A percentile compares a stretch with the other conserved stretches of the same genome.
phyloP scores from a whole-genome alignment of 1,140 invertebrate genomes.

The Leptonema lineaticorne region DNA sequence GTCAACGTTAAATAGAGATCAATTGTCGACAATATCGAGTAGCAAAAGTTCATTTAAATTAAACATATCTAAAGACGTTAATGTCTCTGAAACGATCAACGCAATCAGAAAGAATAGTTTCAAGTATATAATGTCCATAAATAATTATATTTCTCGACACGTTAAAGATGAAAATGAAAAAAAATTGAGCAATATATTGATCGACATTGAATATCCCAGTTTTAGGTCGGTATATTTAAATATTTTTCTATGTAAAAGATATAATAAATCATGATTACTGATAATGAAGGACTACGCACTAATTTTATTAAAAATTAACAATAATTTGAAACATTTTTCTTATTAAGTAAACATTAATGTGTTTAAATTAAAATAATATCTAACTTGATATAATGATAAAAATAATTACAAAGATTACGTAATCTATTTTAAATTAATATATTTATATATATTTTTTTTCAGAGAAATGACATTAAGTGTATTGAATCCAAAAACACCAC shows the following conservation, averaged over 20 bases:
- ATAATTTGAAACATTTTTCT: too few species aligned
- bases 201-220: slow-evolving; percentile 44
- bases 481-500: slow-evolving; percentile 37
- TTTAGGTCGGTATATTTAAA: too few species aligned
- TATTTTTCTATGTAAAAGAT: too few species aligned
- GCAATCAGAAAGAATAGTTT: slow-evolving; percentile 54
- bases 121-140: slow-evolving; percentile 56
- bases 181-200: slow-evolving; percentile 43
- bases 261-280: too few species aligned
- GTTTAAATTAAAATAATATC: slow-evolving; percentile 6
- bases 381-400: not conserved
- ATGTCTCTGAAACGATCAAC: slow-evolving; percentile 1
- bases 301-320: not conserved
- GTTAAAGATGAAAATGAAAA: slow-evolving; percentile 44
- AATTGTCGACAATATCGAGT: not conserved
- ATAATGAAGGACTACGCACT: too few species aligned
- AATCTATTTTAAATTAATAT: not conserved
- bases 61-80: not conserved
- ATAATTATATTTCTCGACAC: slow-evolving; percentile 57
- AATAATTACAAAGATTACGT: not conserved
- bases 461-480: slow-evolving; percentile 37
- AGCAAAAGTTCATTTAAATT: not conserved
- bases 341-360: slow-evolving; percentile 32
- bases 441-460: slow-evolving; percentile 12
- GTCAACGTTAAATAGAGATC: not conserved